Percentiles rank a stretch among this genome's conserved stretches.
These are phyloP conservation scores for Dasyornis broadbenti DNA, from an alignment of 2,113 vertebrate species.

Conservation along the genomic window DNA sequence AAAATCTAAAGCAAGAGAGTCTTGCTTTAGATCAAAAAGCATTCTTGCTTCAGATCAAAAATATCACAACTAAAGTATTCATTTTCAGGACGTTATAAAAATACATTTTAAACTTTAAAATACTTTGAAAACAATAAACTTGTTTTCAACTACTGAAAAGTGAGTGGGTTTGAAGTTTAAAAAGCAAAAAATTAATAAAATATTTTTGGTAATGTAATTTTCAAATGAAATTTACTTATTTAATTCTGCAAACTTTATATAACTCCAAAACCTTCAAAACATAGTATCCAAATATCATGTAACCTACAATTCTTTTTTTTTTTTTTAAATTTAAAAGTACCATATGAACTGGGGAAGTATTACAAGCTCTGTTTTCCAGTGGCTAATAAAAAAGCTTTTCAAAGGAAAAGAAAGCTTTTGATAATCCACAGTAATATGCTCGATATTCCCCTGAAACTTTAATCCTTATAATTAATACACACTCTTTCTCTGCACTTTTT, in stretches of 20 bases:
- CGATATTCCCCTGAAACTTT: neutral
- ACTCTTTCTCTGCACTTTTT: neutral
- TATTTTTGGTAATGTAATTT: neutral
- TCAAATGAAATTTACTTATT: neutral
- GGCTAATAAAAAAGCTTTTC: neutral
- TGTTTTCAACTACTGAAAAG: neutral
- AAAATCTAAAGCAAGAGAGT: neutral
- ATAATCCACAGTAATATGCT: neutral
- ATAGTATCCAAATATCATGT: neutral
- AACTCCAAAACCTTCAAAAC: neutral
- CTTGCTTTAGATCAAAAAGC: too few species aligned
- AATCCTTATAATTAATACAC: neutral
- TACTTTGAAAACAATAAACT: neutral
- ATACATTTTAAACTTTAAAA: neutral
- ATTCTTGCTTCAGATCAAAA: too few species aligned
- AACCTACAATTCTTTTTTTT: neutral
- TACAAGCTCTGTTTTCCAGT: neutral
- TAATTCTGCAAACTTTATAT: neutral
- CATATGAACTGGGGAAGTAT: neutral
- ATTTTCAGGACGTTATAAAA: neutral
- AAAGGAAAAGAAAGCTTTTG: neutral
- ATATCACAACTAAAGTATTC: neutral
- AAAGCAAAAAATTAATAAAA: neutral
- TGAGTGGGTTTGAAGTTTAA: neutral
- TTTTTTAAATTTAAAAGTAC: neutral